Percentiles rank a stretch among this genome's conserved stretches.
These are phyloP conservation scores for Hippopotamyrus pictus DNA, from an alignment of 2,797 vertebrate genomes.

Conservation along the genomic window DNA sequence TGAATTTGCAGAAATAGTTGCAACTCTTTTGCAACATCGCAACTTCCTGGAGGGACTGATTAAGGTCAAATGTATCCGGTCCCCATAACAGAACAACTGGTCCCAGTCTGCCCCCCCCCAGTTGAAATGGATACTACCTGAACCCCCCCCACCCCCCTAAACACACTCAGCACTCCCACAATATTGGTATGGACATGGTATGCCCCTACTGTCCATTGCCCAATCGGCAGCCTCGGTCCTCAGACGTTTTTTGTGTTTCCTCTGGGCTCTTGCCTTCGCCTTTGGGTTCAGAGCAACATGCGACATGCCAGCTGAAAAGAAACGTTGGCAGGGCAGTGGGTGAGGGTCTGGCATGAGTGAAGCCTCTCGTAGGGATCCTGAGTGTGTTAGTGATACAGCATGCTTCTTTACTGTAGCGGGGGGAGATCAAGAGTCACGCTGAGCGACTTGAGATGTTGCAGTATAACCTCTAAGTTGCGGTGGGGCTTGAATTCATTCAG, in stretches of 20 bases:
- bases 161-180: neutral
- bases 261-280: neutral
- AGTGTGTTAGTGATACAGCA: neutral
- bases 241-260: neutral
- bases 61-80: neutral
- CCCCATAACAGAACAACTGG: neutral
- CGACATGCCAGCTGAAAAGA: neutral
- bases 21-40: too few species aligned
- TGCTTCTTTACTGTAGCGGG: neutral
- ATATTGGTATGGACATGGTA: neutral
- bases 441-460: neutral
- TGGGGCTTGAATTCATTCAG: neutral
- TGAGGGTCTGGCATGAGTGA: neutral
- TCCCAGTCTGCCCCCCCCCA: too few species aligned
- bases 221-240: neutral
- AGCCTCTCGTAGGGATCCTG: neutral
- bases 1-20: too few species aligned
- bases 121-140: neutral
- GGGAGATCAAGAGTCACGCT: neutral
- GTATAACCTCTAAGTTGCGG: neutral
- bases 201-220: neutral
- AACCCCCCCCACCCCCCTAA: neutral
- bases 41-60: too few species aligned
- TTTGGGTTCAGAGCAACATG: neutral
- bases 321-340: neutral